Base-by-base conservation (phyloP, 2,888 invertebrate genomes). In the Drosophila stalkeri region DNA sequence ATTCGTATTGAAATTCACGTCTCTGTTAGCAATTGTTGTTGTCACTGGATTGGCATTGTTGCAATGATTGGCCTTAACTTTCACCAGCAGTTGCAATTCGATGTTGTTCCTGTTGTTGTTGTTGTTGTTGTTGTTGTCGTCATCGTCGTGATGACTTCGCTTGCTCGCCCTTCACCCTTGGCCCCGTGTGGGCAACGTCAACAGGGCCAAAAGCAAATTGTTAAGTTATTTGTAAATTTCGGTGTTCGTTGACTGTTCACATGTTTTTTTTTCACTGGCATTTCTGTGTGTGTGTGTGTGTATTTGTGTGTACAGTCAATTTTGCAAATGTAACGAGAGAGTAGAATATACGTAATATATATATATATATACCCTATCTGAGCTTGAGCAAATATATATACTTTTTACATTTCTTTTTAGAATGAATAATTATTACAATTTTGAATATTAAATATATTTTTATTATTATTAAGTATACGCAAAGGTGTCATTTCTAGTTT, bases 211-310 rank as follows among this genome's bases (percentile, higher is more conserved):
- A 80, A 86, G 86, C 86, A 90, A 86, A 86, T 90, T 86, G 89
- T 86, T 90, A 90, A 86, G 77, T 90, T 86, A 86, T 90, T 86
- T 86, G 90, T 86, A 83, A 86, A 82, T 75, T 78, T 83, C 73
- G 73, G 59, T 82, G 86, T 84, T 72, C 79, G 62, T 54, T 75
- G 72, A 62, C 66, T 79, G 57, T 41, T 60, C 75, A 47, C 72
- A 44, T 51, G 49, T 62, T 71, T 12, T 16, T 27, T 73, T 68
- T 39, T 59, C 27, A 27, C n/a, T n/a, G n/a, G n/a, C 27, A 27
- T 56, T 27, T 56, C 41, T 12, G n/a, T 39, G 33, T 37, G 16
- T 41, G 35, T 35, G 33, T 35, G 46, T 23, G 23, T 41, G 47
- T 27, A 27, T 47, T 62, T 71, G 39, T n/a, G n/a, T n/a, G n/a